Conservation (phyloP, 2,113 vertebrate species). For the Oncorhynchus tshawytscha region DNA sequence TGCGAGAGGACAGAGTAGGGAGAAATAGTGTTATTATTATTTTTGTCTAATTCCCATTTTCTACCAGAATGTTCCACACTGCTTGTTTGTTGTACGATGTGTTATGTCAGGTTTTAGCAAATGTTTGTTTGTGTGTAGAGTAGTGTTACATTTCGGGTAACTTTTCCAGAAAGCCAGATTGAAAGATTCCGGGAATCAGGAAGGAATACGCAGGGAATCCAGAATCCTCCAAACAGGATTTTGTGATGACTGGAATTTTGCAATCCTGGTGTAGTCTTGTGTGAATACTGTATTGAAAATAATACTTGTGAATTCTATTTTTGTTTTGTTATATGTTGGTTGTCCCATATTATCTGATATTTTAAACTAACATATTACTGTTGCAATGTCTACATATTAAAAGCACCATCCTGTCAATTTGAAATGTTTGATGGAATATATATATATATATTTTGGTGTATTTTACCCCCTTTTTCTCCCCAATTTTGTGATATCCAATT, state of each 20-base stretch:
- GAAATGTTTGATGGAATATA: constrained; percentile 36
- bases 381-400: constrained; percentile 66
- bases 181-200: no score
- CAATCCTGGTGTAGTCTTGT: constrained; percentile 20
- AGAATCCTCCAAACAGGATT: no score
- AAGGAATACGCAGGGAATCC: no score
- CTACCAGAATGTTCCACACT: constrained; percentile 56
- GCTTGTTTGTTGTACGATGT: constrained; percentile 18
- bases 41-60: constrained; percentile 51
- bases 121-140: constrained; percentile 2
- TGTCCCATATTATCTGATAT: constrained; percentile 58
- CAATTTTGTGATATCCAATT: no score
- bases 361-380: constrained; percentile 65
- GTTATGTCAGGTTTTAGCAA: constrained; percentile 39
- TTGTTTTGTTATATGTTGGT: constrained; percentile 66
- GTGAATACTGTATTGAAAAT: constrained; percentile 43
- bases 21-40: constrained; percentile 39
- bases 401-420: constrained; percentile 63
- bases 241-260: no score
- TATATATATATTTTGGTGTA: no score
- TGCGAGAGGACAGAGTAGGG: constrained; percentile 29
- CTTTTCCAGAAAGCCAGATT: no score
- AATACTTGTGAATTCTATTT: constrained; percentile 53
- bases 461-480: no score
- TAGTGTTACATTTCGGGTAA: no score